Evolutionary conservation across 2,113 vertebrate genomes (phyloP).

Genomic region (Aspidoscelis tigris): DNA sequence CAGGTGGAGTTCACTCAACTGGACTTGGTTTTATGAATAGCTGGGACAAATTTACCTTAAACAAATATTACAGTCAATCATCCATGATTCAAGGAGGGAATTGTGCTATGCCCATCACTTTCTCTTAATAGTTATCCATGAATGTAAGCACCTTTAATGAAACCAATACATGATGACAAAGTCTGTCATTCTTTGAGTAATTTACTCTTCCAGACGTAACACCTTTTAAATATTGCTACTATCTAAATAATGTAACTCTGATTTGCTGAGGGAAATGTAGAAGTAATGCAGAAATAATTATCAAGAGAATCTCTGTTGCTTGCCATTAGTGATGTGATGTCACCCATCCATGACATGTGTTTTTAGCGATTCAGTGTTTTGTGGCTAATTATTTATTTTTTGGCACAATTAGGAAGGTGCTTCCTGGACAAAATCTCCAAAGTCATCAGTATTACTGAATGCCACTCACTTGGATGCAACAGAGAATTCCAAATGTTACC

Average conservation of each 20-base stretch:
- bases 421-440: not conserved
- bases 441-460: not conserved
- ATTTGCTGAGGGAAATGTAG: not conserved
- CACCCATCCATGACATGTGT: not conserved
- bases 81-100: too few species aligned
- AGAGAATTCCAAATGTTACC: not conserved
- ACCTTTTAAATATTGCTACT: not conserved
- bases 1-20: too few species aligned
- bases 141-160: not conserved
- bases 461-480: conserved; percentile 3
- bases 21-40: too few species aligned
- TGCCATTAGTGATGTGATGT: not conserved
- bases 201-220: not conserved
- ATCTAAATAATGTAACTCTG: not conserved
- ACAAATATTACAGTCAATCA: too few species aligned
- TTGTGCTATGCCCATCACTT: not conserved
- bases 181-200: not conserved
- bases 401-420: not conserved
- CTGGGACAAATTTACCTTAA: too few species aligned
- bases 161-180: not conserved
- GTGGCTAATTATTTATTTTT: not conserved
- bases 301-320: not conserved
- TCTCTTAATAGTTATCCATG: not conserved
- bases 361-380: not conserved
- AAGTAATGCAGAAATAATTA: not conserved